These are phyloP conservation scores for Tympanoctomys barrerae DNA, from an alignment of 2,797 vertebrate species.

Conservation along the genomic window DNA sequence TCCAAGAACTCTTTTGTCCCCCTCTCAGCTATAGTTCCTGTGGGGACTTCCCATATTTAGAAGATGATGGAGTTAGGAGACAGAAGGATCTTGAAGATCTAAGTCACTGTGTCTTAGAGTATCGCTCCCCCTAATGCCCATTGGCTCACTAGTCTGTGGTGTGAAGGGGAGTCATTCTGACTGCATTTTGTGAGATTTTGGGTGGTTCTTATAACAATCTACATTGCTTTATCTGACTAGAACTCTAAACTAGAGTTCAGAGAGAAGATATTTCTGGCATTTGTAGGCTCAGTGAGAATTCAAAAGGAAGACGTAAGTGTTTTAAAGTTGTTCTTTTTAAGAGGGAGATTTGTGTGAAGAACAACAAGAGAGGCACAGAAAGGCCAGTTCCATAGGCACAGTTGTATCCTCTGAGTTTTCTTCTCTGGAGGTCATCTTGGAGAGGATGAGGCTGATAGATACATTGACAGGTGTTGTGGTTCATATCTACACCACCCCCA, in stretches of 20 bases:
- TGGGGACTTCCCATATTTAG: neutral
- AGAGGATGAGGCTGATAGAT: neutral
- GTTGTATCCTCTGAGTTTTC: neutral
- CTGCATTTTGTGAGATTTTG: neutral
- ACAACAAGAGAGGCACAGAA: neutral
- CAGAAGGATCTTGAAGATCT: neutral
- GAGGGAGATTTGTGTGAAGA: neutral
- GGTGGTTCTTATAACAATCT: neutral
- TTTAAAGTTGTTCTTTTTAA: neutral
- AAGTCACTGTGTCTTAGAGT: neutral
- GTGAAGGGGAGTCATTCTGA: neutral
- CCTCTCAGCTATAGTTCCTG: neutral
- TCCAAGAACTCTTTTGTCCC: neutral
- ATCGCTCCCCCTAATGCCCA: too few relatives aligned
- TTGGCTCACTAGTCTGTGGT: neutral
- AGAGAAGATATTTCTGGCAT: neutral
- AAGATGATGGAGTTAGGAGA: neutral
- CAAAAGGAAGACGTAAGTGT: neutral
- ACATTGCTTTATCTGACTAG: neutral
- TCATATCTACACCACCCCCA: neutral
- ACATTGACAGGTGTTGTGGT: neutral
- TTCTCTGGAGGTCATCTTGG: neutral
- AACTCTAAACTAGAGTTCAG: neutral
- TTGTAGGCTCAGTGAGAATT: neutral
- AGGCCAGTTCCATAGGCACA: neutral